phyloP scores from a whole-genome alignment of 1,140 invertebrate genomes.

The Branchinecta lynchi region DNA sequence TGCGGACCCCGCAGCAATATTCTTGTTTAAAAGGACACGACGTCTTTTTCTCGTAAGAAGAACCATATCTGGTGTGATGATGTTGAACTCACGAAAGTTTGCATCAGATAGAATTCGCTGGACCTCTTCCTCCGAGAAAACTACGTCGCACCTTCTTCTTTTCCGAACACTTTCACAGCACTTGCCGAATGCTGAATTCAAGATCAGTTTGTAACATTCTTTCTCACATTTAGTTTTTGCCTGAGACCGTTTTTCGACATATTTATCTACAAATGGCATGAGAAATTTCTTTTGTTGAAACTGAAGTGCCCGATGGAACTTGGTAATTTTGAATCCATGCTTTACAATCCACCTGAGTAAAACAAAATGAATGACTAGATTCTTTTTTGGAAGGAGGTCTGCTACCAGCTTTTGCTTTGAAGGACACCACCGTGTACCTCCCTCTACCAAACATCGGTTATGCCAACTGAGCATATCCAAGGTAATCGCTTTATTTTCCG shows the following conservation, averaged over 20 bases:
- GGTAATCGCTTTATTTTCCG: not conserved
- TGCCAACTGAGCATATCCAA: not conserved
- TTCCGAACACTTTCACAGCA: not conserved
- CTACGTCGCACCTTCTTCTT: not conserved
- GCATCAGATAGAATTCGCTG: not conserved
- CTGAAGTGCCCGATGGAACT: not conserved
- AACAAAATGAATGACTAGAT: not conserved
- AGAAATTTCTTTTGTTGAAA: not conserved
- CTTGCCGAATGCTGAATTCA: not conserved
- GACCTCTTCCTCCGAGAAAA: not conserved
- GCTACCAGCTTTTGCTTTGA: not conserved
- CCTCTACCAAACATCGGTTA: not conserved
- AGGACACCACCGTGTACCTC: not conserved
- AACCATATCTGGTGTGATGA: not conserved
- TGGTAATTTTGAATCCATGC: not conserved
- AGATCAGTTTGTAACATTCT: not conserved
- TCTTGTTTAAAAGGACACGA: not conserved
- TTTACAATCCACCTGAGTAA: not conserved
- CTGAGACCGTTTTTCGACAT: not conserved
- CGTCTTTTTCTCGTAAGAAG: not conserved
- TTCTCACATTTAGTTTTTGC: conserved; percentile 3
- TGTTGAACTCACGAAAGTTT: not conserved
- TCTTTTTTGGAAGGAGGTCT: not conserved
- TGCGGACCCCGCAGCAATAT: not conserved
- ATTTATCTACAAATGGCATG: not conserved